phyloP scores from a whole-genome alignment of 2,113 vertebrate species.

The Laticauda colubrina region DNA sequence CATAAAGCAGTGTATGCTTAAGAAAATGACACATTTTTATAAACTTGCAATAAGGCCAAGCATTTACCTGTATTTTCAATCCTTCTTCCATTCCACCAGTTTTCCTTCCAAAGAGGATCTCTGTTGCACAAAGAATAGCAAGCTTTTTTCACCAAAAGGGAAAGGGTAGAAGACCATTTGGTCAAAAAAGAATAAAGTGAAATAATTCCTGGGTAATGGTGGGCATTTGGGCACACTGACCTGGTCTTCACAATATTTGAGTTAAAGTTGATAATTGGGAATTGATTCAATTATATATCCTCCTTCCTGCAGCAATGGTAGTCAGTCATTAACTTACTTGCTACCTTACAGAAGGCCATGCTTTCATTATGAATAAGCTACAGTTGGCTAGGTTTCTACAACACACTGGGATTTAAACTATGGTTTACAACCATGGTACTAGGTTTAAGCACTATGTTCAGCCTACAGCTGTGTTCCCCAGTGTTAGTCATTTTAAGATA shows the following conservation, averaged over 20 bases:
- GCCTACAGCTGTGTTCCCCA: background rate
- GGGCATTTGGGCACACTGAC: background rate
- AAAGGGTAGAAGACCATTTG: background rate
- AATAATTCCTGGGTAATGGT: background rate
- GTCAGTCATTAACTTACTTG: background rate
- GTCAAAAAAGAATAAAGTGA: background rate
- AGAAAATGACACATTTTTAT: background rate
- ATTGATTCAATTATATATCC: background rate
- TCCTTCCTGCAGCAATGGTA: background rate
- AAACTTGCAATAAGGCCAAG: background rate
- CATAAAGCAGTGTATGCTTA: background rate
- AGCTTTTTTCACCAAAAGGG: background rate
- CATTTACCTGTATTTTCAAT: background rate
- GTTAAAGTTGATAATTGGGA: background rate
- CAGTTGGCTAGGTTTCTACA: background rate
- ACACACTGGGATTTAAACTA: background rate
- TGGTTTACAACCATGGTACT: background rate
- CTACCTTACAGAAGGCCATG: background rate
- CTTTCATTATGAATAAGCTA: background rate
- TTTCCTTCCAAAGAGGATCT: background rate
- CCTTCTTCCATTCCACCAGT: background rate
- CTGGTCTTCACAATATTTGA: background rate
- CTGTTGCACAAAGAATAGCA: background rate
- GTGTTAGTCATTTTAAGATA: too few species aligned
- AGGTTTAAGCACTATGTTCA: background rate